phyloP scores from a whole-genome alignment of 2,888 invertebrate species.

The Carabus problematicus region DNA sequence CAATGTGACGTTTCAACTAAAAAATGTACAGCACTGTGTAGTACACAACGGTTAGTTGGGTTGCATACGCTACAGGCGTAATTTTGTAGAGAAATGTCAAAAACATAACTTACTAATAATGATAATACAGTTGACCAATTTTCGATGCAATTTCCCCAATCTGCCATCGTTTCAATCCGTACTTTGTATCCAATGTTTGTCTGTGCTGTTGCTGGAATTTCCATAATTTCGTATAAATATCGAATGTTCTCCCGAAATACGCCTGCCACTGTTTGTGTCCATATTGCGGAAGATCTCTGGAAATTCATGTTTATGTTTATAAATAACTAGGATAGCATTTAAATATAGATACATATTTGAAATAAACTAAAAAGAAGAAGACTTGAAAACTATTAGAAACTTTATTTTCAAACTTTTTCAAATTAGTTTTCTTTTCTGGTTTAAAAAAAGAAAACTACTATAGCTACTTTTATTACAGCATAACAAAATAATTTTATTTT shows the following conservation, averaged over 20 bases:
- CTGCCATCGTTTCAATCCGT: constrained; percentile 96
- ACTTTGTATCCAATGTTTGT: constrained; percentile 87
- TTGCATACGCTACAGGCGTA: not conserved
- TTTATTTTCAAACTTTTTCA: too few relatives aligned
- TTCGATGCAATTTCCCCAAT: constrained; percentile 98
- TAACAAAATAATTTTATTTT: too few relatives aligned
- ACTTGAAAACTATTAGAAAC: too few relatives aligned
- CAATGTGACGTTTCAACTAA: not conserved
- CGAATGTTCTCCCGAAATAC: constrained; percentile 95
- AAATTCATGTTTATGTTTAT: constrained; percentile 47
- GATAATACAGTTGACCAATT: constrained; percentile 98
- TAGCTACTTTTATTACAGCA: too few relatives aligned
- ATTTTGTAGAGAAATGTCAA: not conserved
- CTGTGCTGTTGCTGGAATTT: constrained; percentile 98
- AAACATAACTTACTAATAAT: constrained; percentile 85
- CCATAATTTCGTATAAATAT: constrained; percentile 97
- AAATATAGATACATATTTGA: too few relatives aligned
- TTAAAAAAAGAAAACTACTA: too few relatives aligned
- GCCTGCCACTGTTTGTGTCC: constrained; percentile 98
- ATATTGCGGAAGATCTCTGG: constrained; percentile 95
- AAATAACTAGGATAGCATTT: too few relatives aligned
- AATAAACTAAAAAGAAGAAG: too few relatives aligned
- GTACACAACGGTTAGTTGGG: not conserved
- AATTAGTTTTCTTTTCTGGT: too few relatives aligned
- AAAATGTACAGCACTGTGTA: not conserved